Base-by-base conservation (phyloP, 1,140 invertebrate genomes). In the Dreissena rostriformis region DNA sequence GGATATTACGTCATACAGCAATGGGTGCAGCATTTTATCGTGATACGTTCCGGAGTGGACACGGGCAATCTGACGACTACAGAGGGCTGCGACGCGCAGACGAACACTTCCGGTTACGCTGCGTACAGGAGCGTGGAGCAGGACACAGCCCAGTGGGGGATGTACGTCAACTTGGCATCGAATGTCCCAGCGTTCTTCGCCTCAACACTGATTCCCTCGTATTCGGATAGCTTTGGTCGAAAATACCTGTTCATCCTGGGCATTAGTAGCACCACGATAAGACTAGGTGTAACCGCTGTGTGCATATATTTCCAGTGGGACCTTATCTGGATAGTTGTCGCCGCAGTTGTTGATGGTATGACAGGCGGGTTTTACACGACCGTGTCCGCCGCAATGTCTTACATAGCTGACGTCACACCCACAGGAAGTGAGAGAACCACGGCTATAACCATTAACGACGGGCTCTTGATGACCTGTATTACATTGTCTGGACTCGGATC, bases 391-490 rank as follows among this genome's bases (percentile, higher is more conserved):
- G 6, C 29, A 7, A 76, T 72, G 10, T 70, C 82, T 15, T 84
- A 77, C 24, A 52, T 84, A 8, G 73, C 82, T 26, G 82, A 84
- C 53, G 57, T 84, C 17, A 84, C 82, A n/a, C 19, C 6, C 1
- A n/a, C 65, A 0, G 82, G 82, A 2, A 53, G 26, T 26, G 24
- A 75, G 8, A 66, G 82, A 14, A 51, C 73, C 39, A 17, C 72
- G 11, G 82, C 65, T 24, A 57, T 84, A 0, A 70, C 55, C n/a
- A 24, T 22, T 26, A 10, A 29, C 2, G 74, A 84, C 24, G 52
- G 49, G 4, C 10, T 57, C 10, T n/a, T 63, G 15, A 28, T 49
- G n/a, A 53, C 71, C 22, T 57, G 15, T 26, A 22, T 52, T 12
- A 77, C 82, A 17, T 39, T 78, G 14, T 57, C 74, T 5, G 39